phyloP scores from a whole-genome alignment of 2,888 invertebrate genomes.

The Aspidiotus rigidus region DNA sequence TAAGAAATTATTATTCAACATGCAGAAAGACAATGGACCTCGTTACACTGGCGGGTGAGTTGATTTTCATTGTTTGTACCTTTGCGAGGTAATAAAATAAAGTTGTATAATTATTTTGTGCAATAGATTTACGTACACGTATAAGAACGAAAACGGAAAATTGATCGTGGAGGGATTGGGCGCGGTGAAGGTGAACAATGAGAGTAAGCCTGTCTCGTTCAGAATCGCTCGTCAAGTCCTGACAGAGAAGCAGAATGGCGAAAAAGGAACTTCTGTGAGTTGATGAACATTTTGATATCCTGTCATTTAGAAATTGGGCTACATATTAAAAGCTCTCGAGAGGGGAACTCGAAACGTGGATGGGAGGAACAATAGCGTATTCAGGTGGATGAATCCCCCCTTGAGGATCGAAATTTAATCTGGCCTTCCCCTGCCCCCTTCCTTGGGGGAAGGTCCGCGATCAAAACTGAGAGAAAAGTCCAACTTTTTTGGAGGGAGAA shows the following conservation, averaged over 20 bases:
- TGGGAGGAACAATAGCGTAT: too few relatives aligned
- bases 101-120: too few relatives aligned
- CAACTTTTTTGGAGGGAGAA: too few relatives aligned
- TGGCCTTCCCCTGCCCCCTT: too few relatives aligned
- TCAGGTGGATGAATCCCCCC: too few relatives aligned
- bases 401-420: too few relatives aligned
- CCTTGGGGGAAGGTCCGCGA: too few relatives aligned
- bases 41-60: constrained; percentile 4
- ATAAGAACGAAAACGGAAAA: constrained; percentile 58
- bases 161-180: constrained; percentile 67
- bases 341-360: too few relatives aligned
- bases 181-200: constrained; percentile 58
- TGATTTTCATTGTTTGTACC: not conserved
- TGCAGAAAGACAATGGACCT: not conserved
- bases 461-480: too few relatives aligned
- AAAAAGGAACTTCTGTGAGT: constrained; percentile 54
- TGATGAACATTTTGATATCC: not conserved
- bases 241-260: constrained; percentile 52
- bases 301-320: too few relatives aligned
- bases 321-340: too few relatives aligned
- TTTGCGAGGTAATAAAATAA: too few relatives aligned
- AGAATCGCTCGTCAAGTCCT: constrained; percentile 59
- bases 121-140: constrained; percentile 15
- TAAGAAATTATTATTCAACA: constrained; percentile 16
- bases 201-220: constrained; percentile 61